A percentile compares a stretch with the other conserved stretches of the same genome.
Conservation (phyloP, 2,888 invertebrate genomes). For the Aphelenchoides bicaudatus region DNA sequence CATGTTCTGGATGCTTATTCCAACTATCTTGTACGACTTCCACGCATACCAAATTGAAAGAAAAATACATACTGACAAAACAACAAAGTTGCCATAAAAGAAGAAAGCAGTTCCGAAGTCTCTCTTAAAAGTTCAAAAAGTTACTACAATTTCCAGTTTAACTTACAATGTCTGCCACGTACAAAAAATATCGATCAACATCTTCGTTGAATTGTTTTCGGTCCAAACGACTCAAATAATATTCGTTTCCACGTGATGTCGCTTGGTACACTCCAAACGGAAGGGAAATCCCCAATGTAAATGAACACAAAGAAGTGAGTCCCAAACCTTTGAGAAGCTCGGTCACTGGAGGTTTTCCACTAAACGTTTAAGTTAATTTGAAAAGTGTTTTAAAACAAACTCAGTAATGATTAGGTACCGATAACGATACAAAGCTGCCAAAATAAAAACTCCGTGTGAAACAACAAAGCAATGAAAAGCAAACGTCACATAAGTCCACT, state of each 20-base stretch:
- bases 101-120: constrained; percentile 9
- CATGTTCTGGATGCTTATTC: neutral
- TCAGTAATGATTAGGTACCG: constrained; percentile 6
- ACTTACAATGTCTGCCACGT: too few species aligned
- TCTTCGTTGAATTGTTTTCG: neutral
- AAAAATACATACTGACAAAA: neutral
- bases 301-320: neutral
- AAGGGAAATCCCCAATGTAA: neutral
- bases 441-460: constrained; percentile 2
- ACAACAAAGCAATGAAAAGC: neutral
- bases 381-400: neutral
- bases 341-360: neutral
- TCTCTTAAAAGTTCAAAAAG: neutral
- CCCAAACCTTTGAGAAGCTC: neutral
- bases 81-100: neutral
- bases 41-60: neutral
- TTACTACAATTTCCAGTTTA: too few species aligned
- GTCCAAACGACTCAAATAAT: neutral
- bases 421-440: constrained; percentile 4
- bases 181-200: too few species aligned
- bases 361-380: neutral
- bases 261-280: neutral
- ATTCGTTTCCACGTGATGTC: neutral
- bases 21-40: constrained; percentile 12
- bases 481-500: neutral